These are phyloP conservation scores for Drosophila nigrodunni DNA, from an alignment of 1,140 invertebrate species.

Conservation along the genomic window DNA sequence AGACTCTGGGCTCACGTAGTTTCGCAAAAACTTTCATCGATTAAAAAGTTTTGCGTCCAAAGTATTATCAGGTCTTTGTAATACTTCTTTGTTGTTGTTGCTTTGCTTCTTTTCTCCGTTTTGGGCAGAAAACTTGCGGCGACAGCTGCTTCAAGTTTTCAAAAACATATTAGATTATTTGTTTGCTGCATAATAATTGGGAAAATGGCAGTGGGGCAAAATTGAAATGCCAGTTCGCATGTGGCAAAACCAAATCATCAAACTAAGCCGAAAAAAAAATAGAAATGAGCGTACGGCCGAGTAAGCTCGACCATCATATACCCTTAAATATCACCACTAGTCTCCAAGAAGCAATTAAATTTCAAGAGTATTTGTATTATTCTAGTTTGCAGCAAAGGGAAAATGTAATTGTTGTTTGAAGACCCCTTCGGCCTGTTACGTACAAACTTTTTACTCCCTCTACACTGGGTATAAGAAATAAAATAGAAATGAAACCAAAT, in stretches of 20 bases:
- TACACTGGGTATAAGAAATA: no score
- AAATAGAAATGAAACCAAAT: conserved; percentile 3
- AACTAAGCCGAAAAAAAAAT: background rate
- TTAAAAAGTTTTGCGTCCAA: conserved; percentile 68
- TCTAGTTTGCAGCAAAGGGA: no score
- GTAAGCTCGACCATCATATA: no score
- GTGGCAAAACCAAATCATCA: conserved; percentile 39
- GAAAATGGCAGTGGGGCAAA: conserved; percentile 7
- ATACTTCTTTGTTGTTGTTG: conserved; percentile 25
- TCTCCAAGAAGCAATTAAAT: no score
- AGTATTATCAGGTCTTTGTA: conserved; percentile 65
- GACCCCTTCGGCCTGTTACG: no score
- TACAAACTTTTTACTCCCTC: no score
- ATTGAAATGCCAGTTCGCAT: conserved; percentile 57
- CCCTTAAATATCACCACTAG: no score
- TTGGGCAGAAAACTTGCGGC: conserved; percentile 35
- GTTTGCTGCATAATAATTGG: conserved; percentile 73
- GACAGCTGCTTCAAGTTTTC: conserved; percentile 63
- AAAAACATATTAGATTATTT: conserved; percentile 58
- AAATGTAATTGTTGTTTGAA: no score
- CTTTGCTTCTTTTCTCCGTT: background rate
- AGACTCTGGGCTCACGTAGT: conserved; percentile 60
- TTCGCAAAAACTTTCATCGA: conserved; percentile 70
- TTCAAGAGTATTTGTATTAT: no score
- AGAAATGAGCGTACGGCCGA: no score